Evolutionary conservation across 2,888 invertebrate species (phyloP).

Genomic region (Scaptomyza parva): DNA sequence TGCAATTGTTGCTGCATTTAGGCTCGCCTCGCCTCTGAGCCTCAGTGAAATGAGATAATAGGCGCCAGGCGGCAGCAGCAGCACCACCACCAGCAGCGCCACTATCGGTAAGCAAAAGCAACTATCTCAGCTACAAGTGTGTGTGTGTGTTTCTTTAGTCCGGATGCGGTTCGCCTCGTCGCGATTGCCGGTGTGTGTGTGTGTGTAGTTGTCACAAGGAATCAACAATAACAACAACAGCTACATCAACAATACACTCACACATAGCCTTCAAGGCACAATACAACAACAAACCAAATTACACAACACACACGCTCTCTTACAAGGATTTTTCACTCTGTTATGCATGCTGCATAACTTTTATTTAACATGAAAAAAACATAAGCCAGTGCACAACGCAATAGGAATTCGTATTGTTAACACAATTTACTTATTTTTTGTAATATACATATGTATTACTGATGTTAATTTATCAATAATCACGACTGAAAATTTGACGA

Average conservation of each 20-base stretch:
- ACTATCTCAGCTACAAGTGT: not conserved
- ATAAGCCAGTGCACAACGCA: too few relatives aligned
- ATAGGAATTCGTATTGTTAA: too few relatives aligned
- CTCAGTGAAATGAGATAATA: constrained; percentile 44
- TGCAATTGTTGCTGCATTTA: constrained; percentile 78
- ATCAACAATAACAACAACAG: constrained; percentile 14
- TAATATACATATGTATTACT: too few relatives aligned
- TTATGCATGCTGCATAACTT: not conserved
- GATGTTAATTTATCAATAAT: too few relatives aligned
- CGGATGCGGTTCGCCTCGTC: constrained; percentile 64
- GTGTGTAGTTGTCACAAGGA: constrained; percentile 30
- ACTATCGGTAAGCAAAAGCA: constrained; percentile 13
- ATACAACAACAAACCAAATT: constrained; percentile 4
- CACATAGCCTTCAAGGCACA: constrained; percentile 32
- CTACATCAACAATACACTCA: constrained; percentile 23
- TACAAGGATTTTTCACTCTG: constrained; percentile 27
- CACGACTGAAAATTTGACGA: too few relatives aligned
- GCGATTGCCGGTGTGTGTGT: constrained; percentile 20
- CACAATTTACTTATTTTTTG: too few relatives aligned
- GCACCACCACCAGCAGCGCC: constrained; percentile 32
- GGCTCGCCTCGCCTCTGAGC: constrained; percentile 61
- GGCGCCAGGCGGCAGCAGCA: constrained; percentile 36
- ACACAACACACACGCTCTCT: constrained; percentile 3
- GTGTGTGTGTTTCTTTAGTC: constrained; percentile 22
- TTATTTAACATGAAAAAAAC: not conserved